Evolutionary conservation across 2,113 vertebrate genomes (phyloP), one percentile per base, ranked within the genome.

Genomic region (Indicator maculatus): DNA sequence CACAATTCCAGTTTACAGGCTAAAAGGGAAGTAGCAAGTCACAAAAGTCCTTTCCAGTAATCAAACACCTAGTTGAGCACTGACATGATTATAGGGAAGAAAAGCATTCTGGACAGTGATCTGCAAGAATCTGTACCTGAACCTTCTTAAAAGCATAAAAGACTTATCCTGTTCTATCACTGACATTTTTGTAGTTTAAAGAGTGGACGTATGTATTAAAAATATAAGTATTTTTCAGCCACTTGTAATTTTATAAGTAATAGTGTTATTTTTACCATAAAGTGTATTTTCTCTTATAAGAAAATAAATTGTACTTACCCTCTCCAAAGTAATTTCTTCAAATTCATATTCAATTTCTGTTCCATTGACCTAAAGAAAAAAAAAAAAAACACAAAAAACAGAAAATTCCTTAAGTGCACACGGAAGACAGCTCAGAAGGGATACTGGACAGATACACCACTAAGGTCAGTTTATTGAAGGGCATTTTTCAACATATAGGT

Each of bases 321-420:
- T 98, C 89, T 99, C 99, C 96, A 99, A 88, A 94, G 99, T 99
- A 97, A 99, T 99, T 98, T 99, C 99, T 98, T 99, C 99, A 98
- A 99, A 99, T 96, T 99, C 99, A 97, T 99, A 99, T 97, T 99
- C 99, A 92, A 99, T 99, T 98, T 99, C 99, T 94, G 99, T 99
- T 90, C 99, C 99, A 82, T 99, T 99, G 96, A 99, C 98, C 99
- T 99, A 95, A 83, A 91, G 31, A 95, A 96, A 95, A 96, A 95
- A 96, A 45, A 33, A 82, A 95, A 83, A n/a, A n/a, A n/a, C n/a
- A 36, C 36, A 36, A 36, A 36, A 36, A 36, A 36, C 45, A 95
- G 63, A 91, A n/a, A 91, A 81, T 77, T 17, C 27, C 55, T 95
- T 97, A 97, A 90, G 85, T 83, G 38, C 4, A 84, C 24, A 60